Evolutionary conservation across 2,113 vertebrate genomes (phyloP), one percentile per base, ranked within the genome.

Genomic region (Vanacampus margaritifer): DNA sequence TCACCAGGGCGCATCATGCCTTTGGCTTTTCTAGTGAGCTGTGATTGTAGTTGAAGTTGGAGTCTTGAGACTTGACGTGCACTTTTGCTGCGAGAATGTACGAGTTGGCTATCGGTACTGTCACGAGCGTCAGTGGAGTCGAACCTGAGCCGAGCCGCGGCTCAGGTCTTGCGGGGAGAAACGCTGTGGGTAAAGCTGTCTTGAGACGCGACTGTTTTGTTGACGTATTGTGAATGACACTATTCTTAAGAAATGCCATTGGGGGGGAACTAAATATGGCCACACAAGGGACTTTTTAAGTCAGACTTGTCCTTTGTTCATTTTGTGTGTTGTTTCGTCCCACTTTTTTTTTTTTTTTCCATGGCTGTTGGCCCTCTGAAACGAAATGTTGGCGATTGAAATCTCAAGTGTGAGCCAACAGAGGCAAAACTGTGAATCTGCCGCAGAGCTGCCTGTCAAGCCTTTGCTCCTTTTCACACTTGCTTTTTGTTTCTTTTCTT

Each of bases 351-450:
- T 80, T 85, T 79, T 80, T 83, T 88, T 90, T 87, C 78, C 78
- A 83, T 80, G 88, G 90, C 86, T 86, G 75, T 89, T 75, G 87
- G 85, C 81, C 78, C 81, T 71, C 83, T 87, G 79, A 87, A 90
- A 90, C 88, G 80, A 84, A 88, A 89, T 66, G 85, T 89, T 90
- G 87, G 89, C 86, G 90, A 91, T 90, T 86, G 83, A 91, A 89
- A 88, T 91, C 88, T 90, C 82, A 84, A 92, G 91, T 92, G 91
- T 93, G 91, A 92, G 86, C 84, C 85, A 81, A 77, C 85, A 89
- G 87, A 90, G 85, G 90, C 84, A 89, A 92, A 93, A 93, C 91
- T 93, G 91, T 93, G 92, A 93, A 92, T 90, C 88, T 89, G 79
- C 88, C 86, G 87, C 89, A 82, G 89, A 86, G 85, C 88, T 90